Evolutionary conservation across 1,140 invertebrate genomes (phyloP).

Genomic region (Branchinecta lynchi): DNA sequence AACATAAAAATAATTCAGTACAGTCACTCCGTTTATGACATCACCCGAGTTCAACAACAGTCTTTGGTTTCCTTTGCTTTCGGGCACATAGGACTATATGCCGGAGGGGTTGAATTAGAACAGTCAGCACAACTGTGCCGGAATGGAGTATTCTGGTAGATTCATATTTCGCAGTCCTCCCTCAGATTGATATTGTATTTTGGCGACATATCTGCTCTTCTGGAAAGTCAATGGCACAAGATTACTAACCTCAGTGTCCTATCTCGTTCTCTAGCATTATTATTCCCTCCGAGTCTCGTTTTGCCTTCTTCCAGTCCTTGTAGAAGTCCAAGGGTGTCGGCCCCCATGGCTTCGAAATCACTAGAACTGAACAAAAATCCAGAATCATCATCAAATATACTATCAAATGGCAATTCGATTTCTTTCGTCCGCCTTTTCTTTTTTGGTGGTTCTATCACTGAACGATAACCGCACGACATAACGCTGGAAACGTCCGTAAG

Average conservation of each 20-base stretch:
- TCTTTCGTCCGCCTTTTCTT: not conserved
- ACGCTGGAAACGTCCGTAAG: not conserved
- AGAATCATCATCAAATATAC: conserved; percentile 6
- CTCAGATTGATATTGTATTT: too few relatives aligned
- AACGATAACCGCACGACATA: not conserved
- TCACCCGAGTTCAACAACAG: too few relatives aligned
- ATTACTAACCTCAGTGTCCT: not conserved
- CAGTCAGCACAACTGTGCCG: too few relatives aligned
- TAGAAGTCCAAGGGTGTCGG: not conserved
- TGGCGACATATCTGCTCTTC: not conserved
- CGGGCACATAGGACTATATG: too few relatives aligned
- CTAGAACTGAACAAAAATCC: not conserved
- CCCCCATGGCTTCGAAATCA: not conserved
- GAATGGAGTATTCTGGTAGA: too few relatives aligned
- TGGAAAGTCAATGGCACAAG: not conserved
- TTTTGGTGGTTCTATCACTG: not conserved
- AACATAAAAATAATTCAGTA: too few relatives aligned
- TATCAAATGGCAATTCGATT: not conserved
- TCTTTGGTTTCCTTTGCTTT: too few relatives aligned
- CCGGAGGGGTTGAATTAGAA: too few relatives aligned
- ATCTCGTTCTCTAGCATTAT: not conserved
- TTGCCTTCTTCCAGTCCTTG: not conserved
- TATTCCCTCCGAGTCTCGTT: not conserved
- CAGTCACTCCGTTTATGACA: too few relatives aligned
- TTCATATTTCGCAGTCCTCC: too few relatives aligned